phyloP scores from a whole-genome alignment of 2,888 invertebrate species.

The Cyrtodaria siliqua region DNA sequence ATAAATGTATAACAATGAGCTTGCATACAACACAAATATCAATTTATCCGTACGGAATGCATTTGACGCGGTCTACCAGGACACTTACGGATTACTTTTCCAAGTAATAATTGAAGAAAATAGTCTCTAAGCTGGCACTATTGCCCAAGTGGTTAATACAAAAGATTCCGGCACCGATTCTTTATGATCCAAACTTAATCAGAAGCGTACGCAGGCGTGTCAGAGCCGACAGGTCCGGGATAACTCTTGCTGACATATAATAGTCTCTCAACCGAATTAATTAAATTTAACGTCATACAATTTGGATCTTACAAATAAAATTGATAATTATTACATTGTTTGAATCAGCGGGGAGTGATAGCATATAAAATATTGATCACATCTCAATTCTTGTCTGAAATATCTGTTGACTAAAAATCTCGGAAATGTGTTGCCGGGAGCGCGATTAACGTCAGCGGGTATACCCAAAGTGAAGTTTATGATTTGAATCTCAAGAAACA shows the following conservation, averaged over 20 bases:
- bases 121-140: too few relatives aligned
- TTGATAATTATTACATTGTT: conserved; percentile 63
- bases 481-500: too few relatives aligned
- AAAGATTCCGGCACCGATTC: conserved; percentile 1
- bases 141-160: too few relatives aligned
- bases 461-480: too few relatives aligned
- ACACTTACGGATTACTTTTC: too few relatives aligned
- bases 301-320: conserved; percentile 59
- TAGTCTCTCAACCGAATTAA: conserved; percentile 52
- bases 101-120: too few relatives aligned
- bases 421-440: conserved; percentile 6
- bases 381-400: conserved; percentile 4
- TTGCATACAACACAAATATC: too few relatives aligned
- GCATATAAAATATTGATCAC: conserved; percentile 55
- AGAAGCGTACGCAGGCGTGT: conserved; percentile 53
- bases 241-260: conserved; percentile 50
- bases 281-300: conserved; percentile 63
- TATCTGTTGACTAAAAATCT: conserved; percentile 18
- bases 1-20: too few relatives aligned
- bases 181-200: conserved; percentile 53
- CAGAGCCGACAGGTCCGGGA: conserved; percentile 22
- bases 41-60: too few relatives aligned
- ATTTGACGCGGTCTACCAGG: too few relatives aligned
- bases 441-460: too few relatives aligned
- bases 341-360: conserved; percentile 52